A percentile compares a stretch with the other conserved stretches of the same genome.
Conservation (phyloP, 2,113 vertebrate species). For the Tamias sibiricus region DNA sequence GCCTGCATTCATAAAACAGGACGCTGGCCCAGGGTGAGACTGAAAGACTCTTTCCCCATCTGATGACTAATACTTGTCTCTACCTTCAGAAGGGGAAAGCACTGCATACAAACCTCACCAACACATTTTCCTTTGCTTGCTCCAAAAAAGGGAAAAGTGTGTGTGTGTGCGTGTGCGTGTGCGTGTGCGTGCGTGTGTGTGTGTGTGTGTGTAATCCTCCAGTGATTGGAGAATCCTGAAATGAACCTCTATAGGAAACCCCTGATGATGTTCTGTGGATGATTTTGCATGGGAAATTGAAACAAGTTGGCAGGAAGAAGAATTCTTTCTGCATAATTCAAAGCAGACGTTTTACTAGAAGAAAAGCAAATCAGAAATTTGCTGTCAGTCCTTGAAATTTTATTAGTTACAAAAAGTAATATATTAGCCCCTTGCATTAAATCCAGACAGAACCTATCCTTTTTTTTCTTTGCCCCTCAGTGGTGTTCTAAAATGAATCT, state of each 20-base stretch:
- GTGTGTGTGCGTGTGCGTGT: background rate
- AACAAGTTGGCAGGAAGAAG: slow-evolving; percentile 78
- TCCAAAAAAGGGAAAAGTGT: background rate
- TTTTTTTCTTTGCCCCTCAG: background rate
- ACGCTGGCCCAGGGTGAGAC: background rate
- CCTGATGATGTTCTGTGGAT: slow-evolving; percentile 58
- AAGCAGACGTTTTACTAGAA: slow-evolving; percentile 76
- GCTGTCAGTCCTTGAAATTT: slow-evolving; percentile 77
- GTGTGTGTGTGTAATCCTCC: background rate
- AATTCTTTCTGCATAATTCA: slow-evolving; percentile 79
- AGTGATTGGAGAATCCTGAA: slow-evolving; percentile 49
- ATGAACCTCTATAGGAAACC: slow-evolving; percentile 58
- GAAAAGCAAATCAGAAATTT: slow-evolving; percentile 80
- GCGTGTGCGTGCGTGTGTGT: background rate
- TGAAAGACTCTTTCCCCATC: background rate
- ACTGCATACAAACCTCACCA: background rate
- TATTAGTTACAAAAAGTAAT: slow-evolving; percentile 76
- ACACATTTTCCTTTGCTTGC: background rate
- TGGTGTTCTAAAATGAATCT: slow-evolving; percentile 17
- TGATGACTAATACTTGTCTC: slow-evolving; percentile 55
- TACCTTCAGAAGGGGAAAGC: slow-evolving; percentile 47
- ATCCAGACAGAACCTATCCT: slow-evolving; percentile 52
- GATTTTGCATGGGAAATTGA: slow-evolving; percentile 68
- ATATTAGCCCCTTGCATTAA: slow-evolving; percentile 68
- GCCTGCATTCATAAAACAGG: slow-evolving; percentile 46